Base-by-base conservation (phyloP, 2,888 invertebrate species). In the Barypeithes pellucidus region DNA sequence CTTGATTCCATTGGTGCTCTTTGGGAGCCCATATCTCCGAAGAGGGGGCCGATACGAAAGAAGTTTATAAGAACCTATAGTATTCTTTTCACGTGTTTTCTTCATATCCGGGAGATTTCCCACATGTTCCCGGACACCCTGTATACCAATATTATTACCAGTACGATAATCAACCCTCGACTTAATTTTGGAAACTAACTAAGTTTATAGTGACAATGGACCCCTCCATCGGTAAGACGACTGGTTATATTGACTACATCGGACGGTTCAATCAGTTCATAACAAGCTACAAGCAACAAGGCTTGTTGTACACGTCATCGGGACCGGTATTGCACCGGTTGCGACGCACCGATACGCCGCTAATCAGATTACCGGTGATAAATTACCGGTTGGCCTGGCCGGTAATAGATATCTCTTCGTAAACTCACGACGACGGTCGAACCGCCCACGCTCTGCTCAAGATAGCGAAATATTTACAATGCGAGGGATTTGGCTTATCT, bases 351-450 rank as follows among this genome's bases (percentile, higher is more conserved):
- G 82, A 83, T 83, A 83, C 81, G 80, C 78, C 77, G 76, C 80
- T 82, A 84, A 84, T 84, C 84, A 80, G 84, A 84, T 84, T 83
- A 82, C 80, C 80, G 80, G 81, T 84, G 84, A 84, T 84, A 83
- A 84, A 84, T 84, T 84, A 82, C 83, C 79, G 76, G 78, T 79
- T 77, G 78, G 80, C 80, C 78, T 79, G 83, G 67, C 36, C 72
- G 72, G 83, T 83, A 84, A 84, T 84, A 84, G 84, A 84, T 84
- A 84, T 83, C 83, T 82, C 81, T 80, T 41, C 65, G 81, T 80
- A 79, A 79, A 80, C 82, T 83, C 84, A 84, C 84, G 84, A 84
- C 84, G 84, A 60, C 67, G 67, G 79, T 79, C 76, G 54, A 57
- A 50, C 65, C 65, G 52, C 65, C 65, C 52, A 65, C 65, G 39